Evolutionary conservation across 2,888 invertebrate species (phyloP), one percentile per base, ranked within the genome.

Genomic region (Apotomis capreana): DNA sequence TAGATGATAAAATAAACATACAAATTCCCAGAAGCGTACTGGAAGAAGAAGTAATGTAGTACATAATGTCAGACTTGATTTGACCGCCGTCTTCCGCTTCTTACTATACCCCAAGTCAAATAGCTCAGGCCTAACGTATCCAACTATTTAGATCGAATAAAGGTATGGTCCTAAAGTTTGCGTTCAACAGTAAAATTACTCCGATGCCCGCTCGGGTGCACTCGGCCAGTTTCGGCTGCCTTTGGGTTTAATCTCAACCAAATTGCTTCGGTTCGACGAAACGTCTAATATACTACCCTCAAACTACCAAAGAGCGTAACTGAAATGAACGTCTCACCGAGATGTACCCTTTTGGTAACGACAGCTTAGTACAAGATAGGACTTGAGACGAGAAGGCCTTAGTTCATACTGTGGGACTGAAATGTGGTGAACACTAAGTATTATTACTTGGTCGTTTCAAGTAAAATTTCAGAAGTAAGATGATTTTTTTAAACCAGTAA

Each of bases 231-330:
- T 44, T 75, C 75, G 73, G 65, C 52, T 58, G 73, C 59, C 63
- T 10, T 68, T 70, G 73, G 64, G 60, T 74, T 70, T 77, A 77
- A 77, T 76, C 76, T 76, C 70, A 68, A 59, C 68, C 73, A 76
- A 75, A 77, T 77, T 77, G 77, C 75, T 65, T 74, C 72, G 67
- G 70, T 72, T 71, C 62, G 70, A 52, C 62, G 72, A 49, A 68
- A 72, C 72, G 72, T 72, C 68, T 72, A 72, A 72, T 72, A 68
- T 63, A 58, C 58, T 13, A 36, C 51, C n/a, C 49, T 51, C 15
- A 4, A 9, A 9, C 8, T 9, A 49, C 12, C 5, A 15, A 59
- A 68, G 49, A 57, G 26, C 65, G 36, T 55, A 65, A 57, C 46
- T 57, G 5, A 9, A 44, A 13, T 46, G n/a, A 57, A 9, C 26